These are phyloP conservation scores for Drosophila athabasca DNA, from an alignment of 1,140 invertebrate species.

Conservation along the genomic window DNA sequence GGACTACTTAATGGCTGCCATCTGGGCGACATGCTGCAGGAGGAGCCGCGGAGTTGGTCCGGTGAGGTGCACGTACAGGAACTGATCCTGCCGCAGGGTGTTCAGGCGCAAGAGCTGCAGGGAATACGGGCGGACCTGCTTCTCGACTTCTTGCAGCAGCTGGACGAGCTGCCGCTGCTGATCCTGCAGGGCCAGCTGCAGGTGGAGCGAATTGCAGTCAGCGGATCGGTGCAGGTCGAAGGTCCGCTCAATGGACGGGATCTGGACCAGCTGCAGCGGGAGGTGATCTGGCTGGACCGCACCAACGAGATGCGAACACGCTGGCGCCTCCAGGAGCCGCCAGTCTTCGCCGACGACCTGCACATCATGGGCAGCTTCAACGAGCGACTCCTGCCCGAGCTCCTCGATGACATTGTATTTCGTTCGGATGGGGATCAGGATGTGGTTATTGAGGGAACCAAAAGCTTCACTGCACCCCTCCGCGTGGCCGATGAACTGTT, in stretches of 20 bases:
- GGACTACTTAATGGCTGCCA: slow-evolving; percentile 48
- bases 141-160: slow-evolving; percentile 57
- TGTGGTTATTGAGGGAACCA: slow-evolving; percentile 58
- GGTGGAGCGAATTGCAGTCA: slow-evolving; percentile 61
- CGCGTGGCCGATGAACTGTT: slow-evolving; percentile 25
- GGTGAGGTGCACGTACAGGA: slow-evolving; percentile 63
- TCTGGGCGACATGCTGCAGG: slow-evolving; percentile 10
- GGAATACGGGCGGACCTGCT: slow-evolving; percentile 47
- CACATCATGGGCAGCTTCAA: slow-evolving; percentile 61
- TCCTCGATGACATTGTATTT: slow-evolving; percentile 66
- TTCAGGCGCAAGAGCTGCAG: slow-evolving; percentile 52
- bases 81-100: slow-evolving; percentile 55
- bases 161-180: slow-evolving; percentile 71
- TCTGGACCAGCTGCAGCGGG: slow-evolving; percentile 56
- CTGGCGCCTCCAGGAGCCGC: slow-evolving; percentile 46
- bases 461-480: slow-evolving; percentile 54
- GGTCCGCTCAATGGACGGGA: slow-evolving; percentile 41
- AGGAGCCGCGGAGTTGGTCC: slow-evolving; percentile 14
- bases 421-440: slow-evolving; percentile 21
- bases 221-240: slow-evolving; percentile 50
- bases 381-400: slow-evolving; percentile 50
- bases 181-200: slow-evolving; percentile 72
- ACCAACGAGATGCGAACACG: slow-evolving; percentile 61
- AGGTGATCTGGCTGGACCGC: slow-evolving; percentile 71
- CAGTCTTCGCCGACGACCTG: slow-evolving; percentile 49